Conservation (phyloP, 2,888 invertebrate species). For the Ferdinandea cuprea region DNA sequence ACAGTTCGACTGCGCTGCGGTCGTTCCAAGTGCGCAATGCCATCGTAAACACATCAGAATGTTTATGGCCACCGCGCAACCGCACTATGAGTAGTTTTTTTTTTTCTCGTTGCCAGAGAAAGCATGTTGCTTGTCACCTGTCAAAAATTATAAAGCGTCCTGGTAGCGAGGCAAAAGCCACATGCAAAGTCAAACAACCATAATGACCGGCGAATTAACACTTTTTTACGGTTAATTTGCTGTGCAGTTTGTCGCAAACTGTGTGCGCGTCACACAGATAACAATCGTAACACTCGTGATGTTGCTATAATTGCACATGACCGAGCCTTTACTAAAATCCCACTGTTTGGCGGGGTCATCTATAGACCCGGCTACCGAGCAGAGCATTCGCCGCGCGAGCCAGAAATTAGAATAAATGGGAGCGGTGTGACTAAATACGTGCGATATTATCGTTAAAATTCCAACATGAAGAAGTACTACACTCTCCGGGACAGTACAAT, state of each 20-base stretch:
- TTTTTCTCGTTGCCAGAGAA: constrained; percentile 33
- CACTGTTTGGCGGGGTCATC: constrained; percentile 37
- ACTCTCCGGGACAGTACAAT: constrained; percentile 30
- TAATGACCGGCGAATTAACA: constrained; percentile 60
- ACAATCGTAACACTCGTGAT: constrained; percentile 50
- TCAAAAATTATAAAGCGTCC: constrained; percentile 48
- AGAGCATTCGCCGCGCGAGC: constrained; percentile 2
- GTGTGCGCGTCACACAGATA: constrained; percentile 40
- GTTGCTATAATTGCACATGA: constrained; percentile 60
- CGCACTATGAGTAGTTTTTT: background rate
- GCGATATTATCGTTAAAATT: constrained; percentile 55
- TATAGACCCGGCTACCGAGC: constrained; percentile 12
- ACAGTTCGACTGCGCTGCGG: background rate
- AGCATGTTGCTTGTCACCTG: constrained; percentile 49
- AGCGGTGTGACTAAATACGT: constrained; percentile 58
- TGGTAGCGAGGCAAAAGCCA: constrained; percentile 23
- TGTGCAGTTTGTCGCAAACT: constrained; percentile 6
- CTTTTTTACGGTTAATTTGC: constrained; percentile 58
- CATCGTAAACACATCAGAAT: constrained; percentile 37
- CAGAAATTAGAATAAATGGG: constrained; percentile 60
- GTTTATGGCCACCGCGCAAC: constrained; percentile 6
- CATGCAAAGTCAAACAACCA: constrained; percentile 48
- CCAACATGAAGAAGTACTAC: constrained; percentile 48
- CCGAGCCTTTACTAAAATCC: constrained; percentile 50
- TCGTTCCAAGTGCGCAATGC: constrained; percentile 6